Conservation (phyloP, 1,140 invertebrate species). For the Cydia pomonella region DNA sequence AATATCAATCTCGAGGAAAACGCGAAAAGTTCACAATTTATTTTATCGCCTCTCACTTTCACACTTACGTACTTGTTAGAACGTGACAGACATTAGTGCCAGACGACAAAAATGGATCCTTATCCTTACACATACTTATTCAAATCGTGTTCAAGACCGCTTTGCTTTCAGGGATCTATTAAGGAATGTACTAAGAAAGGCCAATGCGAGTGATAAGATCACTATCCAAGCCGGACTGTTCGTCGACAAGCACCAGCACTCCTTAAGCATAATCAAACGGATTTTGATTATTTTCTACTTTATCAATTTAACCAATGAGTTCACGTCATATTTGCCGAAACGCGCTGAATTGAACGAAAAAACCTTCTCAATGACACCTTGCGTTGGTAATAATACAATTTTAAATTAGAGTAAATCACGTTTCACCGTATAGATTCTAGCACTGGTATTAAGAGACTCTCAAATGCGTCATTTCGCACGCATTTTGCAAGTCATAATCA, state of each 20-base stretch:
- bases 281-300: slow-evolving; percentile 56
- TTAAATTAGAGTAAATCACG: neutral
- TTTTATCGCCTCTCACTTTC: too few species aligned
- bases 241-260: slow-evolving; percentile 44
- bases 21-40: too few species aligned
- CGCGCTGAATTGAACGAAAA: slow-evolving; percentile 47
- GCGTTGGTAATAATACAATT: slow-evolving; percentile 56
- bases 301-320: slow-evolving; percentile 46
- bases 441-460: too few species aligned
- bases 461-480: too few species aligned
- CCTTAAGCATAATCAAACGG: slow-evolving; percentile 50
- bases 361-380: slow-evolving; percentile 58
- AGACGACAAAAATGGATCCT: too few species aligned
- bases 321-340: slow-evolving; percentile 57
- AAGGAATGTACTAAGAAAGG: slow-evolving; percentile 45
- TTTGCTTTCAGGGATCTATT: slow-evolving; percentile 43
- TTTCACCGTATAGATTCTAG: too few species aligned
- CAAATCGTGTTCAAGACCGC: too few species aligned
- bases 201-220: slow-evolving; percentile 46
- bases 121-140: too few species aligned
- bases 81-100: too few species aligned
- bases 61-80: too few species aligned
- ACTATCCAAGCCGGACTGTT: slow-evolving; percentile 41
- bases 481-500: too few species aligned
- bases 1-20: too few species aligned